Conservation (phyloP, 53 echinoderm and acorn worm species). For the Zoroaster sp. region DNA sequence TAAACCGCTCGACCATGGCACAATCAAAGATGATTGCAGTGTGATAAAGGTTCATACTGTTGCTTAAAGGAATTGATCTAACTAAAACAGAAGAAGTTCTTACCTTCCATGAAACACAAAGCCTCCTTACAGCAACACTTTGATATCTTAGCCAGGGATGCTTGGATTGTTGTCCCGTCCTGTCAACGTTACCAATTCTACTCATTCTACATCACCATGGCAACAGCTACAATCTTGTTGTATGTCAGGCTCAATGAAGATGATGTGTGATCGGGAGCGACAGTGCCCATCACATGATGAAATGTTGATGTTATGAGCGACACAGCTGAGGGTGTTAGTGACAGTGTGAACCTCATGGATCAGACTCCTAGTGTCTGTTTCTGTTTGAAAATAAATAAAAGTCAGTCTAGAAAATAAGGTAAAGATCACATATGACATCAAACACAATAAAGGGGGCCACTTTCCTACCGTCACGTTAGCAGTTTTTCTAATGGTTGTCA, state of each 20-base stretch:
- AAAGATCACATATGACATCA: too few species aligned
- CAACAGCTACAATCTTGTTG: constrained; percentile 50
- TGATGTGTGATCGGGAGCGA: constrained; percentile 18
- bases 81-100: neutral
- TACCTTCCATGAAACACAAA: neutral
- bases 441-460: too few species aligned
- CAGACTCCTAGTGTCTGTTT: constrained; percentile 40
- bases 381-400: too few species aligned
- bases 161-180: constrained; percentile 15
- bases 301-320: constrained; percentile 59
- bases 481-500: too few species aligned
- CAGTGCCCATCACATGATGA: constrained; percentile 78
- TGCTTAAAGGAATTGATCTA: neutral
- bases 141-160: neutral
- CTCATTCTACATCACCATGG: constrained; percentile 14
- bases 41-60: neutral
- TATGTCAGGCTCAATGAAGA: constrained; percentile 31
- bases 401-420: too few species aligned
- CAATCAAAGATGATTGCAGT: neutral
- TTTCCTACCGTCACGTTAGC: too few species aligned
- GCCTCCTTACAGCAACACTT: constrained; percentile 25
- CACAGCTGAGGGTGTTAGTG: constrained; percentile 65
- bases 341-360: constrained; percentile 42
- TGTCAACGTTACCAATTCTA: constrained; percentile 11
- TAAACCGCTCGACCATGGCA: too few species aligned